Conservation (phyloP, 2,888 invertebrate genomes). For the Fragum fragum region DNA sequence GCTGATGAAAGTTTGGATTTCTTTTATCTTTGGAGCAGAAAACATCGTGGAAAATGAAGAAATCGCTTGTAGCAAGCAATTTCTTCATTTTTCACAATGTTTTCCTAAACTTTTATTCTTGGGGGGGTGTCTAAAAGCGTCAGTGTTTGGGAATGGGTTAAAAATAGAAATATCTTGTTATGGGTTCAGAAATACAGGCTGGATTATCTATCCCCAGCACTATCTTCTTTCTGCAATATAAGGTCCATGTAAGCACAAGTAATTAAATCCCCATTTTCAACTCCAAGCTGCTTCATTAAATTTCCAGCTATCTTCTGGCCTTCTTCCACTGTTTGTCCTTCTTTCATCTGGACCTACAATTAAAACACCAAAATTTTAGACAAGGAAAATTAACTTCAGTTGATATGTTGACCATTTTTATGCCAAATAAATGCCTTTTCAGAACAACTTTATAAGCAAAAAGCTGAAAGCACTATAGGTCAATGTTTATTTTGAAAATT, state of each 20-base stretch:
- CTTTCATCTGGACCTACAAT: constrained; percentile 90
- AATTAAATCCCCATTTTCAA: constrained; percentile 90
- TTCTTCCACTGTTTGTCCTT: constrained; percentile 90
- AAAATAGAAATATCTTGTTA: not conserved
- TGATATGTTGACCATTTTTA: no score
- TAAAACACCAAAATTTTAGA: not conserved
- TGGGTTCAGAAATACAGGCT: constrained; percentile 90
- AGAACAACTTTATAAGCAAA: no score
- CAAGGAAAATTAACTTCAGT: no score
- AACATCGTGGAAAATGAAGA: no score
- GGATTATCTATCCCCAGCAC: not conserved
- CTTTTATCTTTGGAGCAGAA: no score
- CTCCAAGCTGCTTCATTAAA: constrained; percentile 90
- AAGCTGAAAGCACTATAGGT: no score
- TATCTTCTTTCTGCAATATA: constrained; percentile 84
- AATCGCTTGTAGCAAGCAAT: no score
- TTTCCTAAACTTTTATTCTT: no score
- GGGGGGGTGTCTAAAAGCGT: not conserved
- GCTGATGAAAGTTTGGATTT: no score
- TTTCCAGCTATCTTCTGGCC: constrained; percentile 91
- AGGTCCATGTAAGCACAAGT: constrained; percentile 93
- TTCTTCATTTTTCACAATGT: no score
- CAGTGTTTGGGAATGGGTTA: not conserved
- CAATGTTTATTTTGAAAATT: no score
- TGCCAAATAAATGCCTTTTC: no score